These are phyloP conservation scores for Odontamblyopus rebecca DNA, from an alignment of 2,797 vertebrate species.

Conservation along the genomic window DNA sequence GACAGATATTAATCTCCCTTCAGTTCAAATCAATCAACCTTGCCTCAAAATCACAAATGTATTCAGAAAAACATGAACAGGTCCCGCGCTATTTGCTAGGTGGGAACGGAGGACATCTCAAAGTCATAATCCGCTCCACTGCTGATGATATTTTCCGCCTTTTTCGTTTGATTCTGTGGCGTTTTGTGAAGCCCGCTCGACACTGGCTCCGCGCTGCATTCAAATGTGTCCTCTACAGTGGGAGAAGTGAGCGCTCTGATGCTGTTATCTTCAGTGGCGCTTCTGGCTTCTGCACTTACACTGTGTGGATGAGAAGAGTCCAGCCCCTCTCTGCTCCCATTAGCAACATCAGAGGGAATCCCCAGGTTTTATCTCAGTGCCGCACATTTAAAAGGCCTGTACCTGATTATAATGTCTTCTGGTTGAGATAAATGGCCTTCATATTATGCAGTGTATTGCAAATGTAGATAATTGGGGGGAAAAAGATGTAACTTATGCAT, in stretches of 20 bases:
- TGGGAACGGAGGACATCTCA: slow-evolving; percentile 46
- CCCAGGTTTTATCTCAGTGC: neutral
- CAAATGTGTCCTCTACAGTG: neutral
- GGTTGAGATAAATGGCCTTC: too few species aligned
- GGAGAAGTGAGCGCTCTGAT: slow-evolving; percentile 37
- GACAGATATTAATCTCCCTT: neutral
- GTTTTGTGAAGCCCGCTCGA: slow-evolving; percentile 25
- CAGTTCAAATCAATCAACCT: slow-evolving; percentile 1
- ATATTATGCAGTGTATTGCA: too few species aligned
- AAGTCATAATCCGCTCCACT: slow-evolving; percentile 39
- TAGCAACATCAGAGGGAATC: slow-evolving; percentile 1
- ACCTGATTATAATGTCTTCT: neutral
- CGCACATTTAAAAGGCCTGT: neutral
- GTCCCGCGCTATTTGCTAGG: too few species aligned
- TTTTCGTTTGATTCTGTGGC: slow-evolving; percentile 27
- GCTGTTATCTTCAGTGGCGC: slow-evolving; percentile 40
- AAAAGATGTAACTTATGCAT: too few species aligned
- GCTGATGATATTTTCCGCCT: slow-evolving; percentile 33
- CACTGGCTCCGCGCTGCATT: neutral
- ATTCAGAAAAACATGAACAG: slow-evolving; percentile 11
- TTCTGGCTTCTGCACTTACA: neutral
- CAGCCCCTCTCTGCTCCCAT: neutral
- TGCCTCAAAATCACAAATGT: neutral
- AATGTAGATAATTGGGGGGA: too few species aligned
- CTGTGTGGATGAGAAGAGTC: neutral